Percentiles rank a stretch among this genome's conserved stretches.
Conservation (phyloP, 2,888 invertebrate genomes). For the Scaptodrosophila latifasciaeformis region DNA sequence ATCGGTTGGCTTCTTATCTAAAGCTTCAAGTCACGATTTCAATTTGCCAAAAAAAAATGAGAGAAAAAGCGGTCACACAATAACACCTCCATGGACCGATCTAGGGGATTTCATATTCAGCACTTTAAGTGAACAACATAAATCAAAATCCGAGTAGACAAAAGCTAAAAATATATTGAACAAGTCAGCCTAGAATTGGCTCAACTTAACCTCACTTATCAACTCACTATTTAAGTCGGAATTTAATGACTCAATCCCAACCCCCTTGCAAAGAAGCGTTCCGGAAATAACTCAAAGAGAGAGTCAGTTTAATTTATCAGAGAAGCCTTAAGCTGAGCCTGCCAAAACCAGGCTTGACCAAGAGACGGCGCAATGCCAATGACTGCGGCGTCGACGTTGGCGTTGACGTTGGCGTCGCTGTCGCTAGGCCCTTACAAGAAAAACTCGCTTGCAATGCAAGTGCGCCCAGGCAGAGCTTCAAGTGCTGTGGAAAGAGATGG, state of each 20-base stretch:
- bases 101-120: slow-evolving; percentile 67
- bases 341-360: too few species aligned
- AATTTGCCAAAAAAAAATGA: slow-evolving; percentile 57
- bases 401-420: too few species aligned
- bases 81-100: too few species aligned
- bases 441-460: slow-evolving; percentile 33
- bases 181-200: too few species aligned
- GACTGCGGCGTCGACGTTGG: slow-evolving; percentile 1
- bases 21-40: slow-evolving; percentile 69
- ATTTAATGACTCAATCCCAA: too few species aligned
- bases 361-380: too few species aligned
- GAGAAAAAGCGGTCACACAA: slow-evolving; percentile 32
- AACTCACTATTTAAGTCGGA: too few species aligned
- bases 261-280: slow-evolving; percentile 24
- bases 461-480: slow-evolving; percentile 13
- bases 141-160: slow-evolving; percentile 52
- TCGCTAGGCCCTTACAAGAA: too few species aligned
- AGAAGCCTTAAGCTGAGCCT: too few species aligned
- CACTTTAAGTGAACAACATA: slow-evolving; percentile 62
- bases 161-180: too few species aligned
- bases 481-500: slow-evolving; percentile 2
- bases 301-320: too few species aligned
- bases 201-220: too few species aligned
- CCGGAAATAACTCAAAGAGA: slow-evolving; percentile 24
- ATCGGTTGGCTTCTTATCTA: slow-evolving; percentile 45